Evolutionary conservation across 2,113 vertebrate species (phyloP).

Genomic region (Prunella fulvescens): DNA sequence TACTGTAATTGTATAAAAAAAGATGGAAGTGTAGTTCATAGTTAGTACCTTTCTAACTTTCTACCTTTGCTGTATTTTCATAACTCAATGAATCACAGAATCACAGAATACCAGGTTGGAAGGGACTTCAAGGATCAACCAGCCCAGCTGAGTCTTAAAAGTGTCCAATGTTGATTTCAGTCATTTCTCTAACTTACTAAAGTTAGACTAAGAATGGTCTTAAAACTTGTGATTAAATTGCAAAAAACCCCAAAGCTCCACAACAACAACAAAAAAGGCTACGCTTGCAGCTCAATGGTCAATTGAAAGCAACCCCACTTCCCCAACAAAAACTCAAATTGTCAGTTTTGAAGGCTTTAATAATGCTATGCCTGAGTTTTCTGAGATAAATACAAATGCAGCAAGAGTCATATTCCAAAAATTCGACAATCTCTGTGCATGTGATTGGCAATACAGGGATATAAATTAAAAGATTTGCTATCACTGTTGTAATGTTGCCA

Average conservation of each 20-base stretch:
- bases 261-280: background rate
- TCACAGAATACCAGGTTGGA: background rate
- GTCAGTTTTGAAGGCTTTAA: background rate
- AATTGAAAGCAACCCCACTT: background rate
- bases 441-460: background rate
- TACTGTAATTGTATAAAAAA: background rate
- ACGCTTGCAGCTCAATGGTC: background rate
- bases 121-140: background rate
- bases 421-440: background rate
- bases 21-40: background rate
- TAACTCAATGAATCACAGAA: background rate
- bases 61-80: background rate
- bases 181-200: background rate
- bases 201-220: background rate
- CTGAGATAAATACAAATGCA: slow-evolving; percentile 1
- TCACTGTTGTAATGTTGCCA: background rate
- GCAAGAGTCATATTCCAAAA: slow-evolving; percentile 19
- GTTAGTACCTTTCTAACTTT: background rate
- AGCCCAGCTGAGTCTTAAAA: background rate
- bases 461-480: slow-evolving; percentile 9
- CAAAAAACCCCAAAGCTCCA: background rate
- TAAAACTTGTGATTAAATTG: background rate
- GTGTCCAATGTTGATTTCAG: background rate
- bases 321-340: background rate
- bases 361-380: background rate